phyloP scores from a whole-genome alignment of 2,113 vertebrate species.

The Passer montanus region DNA sequence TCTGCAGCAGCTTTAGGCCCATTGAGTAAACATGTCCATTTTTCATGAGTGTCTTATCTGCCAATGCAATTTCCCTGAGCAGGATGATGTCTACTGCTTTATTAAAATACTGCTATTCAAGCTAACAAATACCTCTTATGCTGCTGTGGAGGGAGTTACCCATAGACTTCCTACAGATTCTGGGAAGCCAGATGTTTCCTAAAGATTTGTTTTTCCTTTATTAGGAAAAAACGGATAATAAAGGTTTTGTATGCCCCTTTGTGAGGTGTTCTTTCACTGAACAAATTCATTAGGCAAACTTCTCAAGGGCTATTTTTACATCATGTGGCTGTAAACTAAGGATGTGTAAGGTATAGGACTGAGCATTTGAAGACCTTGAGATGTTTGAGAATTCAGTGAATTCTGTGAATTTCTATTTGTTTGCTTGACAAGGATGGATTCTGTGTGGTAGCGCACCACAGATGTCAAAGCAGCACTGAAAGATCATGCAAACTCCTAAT shows the following conservation, averaged over 20 bases:
- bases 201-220: conserved; percentile 34
- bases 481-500: not conserved
- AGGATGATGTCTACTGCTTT: conserved; percentile 3
- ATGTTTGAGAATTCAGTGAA: not conserved
- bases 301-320: not conserved
- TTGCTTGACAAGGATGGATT: not conserved
- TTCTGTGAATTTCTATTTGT: not conserved
- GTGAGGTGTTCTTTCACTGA: not conserved
- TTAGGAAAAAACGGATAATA: conserved; percentile 11
- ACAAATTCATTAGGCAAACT: not conserved
- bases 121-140: conserved; percentile 18
- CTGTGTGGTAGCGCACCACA: not conserved
- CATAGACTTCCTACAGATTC: conserved; percentile 56
- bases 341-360: not conserved
- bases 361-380: not conserved
- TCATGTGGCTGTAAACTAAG: not conserved
- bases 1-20: not conserved
- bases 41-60: not conserved
- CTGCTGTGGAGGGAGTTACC: conserved; percentile 51
- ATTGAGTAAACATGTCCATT: not conserved
- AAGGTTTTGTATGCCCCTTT: conserved; percentile 15
- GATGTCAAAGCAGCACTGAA: not conserved
- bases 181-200: conserved; percentile 70
- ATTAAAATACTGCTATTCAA: conserved; percentile 10
- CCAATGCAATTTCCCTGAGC: not conserved